Base-by-base conservation (phyloP, 2,797 vertebrate genomes). In the Synanceia verrucosa region DNA sequence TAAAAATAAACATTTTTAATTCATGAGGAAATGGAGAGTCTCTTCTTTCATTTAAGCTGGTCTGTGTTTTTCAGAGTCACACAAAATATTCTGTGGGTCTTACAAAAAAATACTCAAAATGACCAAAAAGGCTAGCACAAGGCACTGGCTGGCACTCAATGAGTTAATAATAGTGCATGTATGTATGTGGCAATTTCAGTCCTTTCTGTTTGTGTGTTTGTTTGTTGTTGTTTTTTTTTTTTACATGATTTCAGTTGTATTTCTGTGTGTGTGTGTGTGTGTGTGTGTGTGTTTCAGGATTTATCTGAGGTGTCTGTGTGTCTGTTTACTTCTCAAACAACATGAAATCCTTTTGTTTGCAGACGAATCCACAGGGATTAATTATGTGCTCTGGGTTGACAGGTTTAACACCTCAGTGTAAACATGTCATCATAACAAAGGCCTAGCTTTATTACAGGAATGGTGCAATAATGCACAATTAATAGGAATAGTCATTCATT, bases 261-360 rank as follows among this genome's bases (percentile, higher is more conserved):
- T 16, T 55, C 3, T 43, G 9, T 19, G 33, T 16, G 13, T 26
- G 26, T 64, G 4, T 43, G 9, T 19, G 33, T 16, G 13, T 26
- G 26, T 64, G 37, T 41, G 19, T 43, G 44, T 16, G 29, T 10
- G 50, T 63, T n/a, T n/a, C 28, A 21, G 29, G 51, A n/a, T 11
- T 8, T 10, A 36, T 53, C 39, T n/a, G 19, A 43, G 39, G 34
- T 23, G 18, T 43, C 5, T 62, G 23, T 31, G 50, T 50, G 26
- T 56, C 5, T 67, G 62, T 66, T 64, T 76, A 67, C 52, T 51
- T 9, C 44, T 70, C 65, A 81, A 81, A 81, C 55, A 71, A 68
- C 29, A 31, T 52, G 21, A 51, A 74, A 70, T 58, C 31, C 12
- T 33, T 65, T 59, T 76, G 68, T 73, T 78, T 78, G 56, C 64